Evolutionary conservation across 2,888 invertebrate genomes (phyloP).

Genomic region (Podabrus alpinus): DNA sequence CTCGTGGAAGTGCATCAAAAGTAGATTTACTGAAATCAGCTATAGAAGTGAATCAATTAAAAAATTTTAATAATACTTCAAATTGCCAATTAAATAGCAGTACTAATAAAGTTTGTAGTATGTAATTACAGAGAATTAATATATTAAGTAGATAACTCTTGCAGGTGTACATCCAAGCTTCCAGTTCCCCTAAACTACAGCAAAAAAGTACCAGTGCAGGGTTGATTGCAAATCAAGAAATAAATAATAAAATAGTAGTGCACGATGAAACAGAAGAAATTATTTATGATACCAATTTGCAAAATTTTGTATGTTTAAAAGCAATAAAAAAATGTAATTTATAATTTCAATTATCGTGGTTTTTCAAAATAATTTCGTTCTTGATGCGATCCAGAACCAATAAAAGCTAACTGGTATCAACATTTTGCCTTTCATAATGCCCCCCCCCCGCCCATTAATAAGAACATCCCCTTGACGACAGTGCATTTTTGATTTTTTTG

Average conservation of each 20-base stretch:
- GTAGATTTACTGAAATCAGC: conserved; percentile 73
- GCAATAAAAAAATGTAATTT: background rate
- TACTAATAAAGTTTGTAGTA: conserved; percentile 22
- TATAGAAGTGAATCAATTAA: conserved; percentile 65
- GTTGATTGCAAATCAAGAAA: conserved; percentile 32
- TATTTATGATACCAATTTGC: conserved; percentile 30
- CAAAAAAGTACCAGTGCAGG: conserved; percentile 31
- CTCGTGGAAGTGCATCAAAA: conserved; percentile 61
- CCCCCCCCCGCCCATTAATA: no score
- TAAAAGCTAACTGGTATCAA: no score
- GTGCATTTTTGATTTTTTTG: no score
- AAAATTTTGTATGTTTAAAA: background rate
- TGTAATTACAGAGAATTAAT: background rate
- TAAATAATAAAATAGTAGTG: conserved; percentile 32
- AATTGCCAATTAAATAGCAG: conserved; percentile 27
- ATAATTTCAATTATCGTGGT: background rate
- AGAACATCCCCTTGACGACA: no score
- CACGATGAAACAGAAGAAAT: conserved; percentile 42
- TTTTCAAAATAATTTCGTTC: background rate
- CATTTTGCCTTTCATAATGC: no score
- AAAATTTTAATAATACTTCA: conserved; percentile 31
- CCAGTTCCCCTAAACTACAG: conserved; percentile 36
- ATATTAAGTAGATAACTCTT: background rate
- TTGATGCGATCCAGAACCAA: no score
- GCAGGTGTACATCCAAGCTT: conserved; percentile 11